Conservation (phyloP, 1,140 invertebrate genomes). For the Eueides isabella region DNA sequence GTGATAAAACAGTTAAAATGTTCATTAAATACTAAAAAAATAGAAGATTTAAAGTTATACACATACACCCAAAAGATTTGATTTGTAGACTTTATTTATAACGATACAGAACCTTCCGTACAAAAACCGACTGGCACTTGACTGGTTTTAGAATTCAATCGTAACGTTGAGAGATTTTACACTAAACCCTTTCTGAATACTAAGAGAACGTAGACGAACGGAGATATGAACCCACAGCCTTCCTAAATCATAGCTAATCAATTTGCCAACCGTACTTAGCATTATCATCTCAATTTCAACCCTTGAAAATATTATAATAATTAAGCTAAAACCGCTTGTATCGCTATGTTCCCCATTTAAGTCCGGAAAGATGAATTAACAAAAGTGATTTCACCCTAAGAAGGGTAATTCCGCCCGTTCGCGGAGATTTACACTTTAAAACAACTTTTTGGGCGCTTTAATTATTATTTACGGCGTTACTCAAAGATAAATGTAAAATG, state of each 20-base stretch:
- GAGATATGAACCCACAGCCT: too few species aligned
- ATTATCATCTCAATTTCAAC: not conserved
- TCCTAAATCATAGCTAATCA: not conserved
- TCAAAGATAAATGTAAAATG: slow-evolving; percentile 24
- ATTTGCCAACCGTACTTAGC: not conserved
- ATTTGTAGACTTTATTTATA: too few species aligned
- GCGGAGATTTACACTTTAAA: slow-evolving; percentile 23
- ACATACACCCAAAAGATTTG: too few species aligned
- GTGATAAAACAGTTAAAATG: too few species aligned
- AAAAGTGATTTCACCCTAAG: slow-evolving; percentile 24
- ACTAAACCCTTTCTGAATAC: too few species aligned
- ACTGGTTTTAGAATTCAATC: too few species aligned
- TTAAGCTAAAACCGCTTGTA: slow-evolving; percentile 17
- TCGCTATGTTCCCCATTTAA: slow-evolving; percentile 10
- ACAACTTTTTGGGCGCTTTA: slow-evolving; percentile 25
- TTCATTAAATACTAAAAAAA: too few species aligned
- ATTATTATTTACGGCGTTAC: slow-evolving; percentile 29
- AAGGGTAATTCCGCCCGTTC: slow-evolving; percentile 17
- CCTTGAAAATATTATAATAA: slow-evolving; percentile 17
- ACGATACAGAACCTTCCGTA: too few species aligned
- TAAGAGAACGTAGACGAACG: too few species aligned
- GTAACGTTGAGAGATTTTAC: too few species aligned
- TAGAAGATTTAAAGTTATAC: too few species aligned
- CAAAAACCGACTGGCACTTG: too few species aligned
- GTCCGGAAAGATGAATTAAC: slow-evolving; percentile 18